A percentile compares a stretch with the other conserved stretches of the same genome.
These are phyloP conservation scores for Drosophila histrio DNA, from an alignment of 2,888 invertebrate species.

Conservation along the genomic window DNA sequence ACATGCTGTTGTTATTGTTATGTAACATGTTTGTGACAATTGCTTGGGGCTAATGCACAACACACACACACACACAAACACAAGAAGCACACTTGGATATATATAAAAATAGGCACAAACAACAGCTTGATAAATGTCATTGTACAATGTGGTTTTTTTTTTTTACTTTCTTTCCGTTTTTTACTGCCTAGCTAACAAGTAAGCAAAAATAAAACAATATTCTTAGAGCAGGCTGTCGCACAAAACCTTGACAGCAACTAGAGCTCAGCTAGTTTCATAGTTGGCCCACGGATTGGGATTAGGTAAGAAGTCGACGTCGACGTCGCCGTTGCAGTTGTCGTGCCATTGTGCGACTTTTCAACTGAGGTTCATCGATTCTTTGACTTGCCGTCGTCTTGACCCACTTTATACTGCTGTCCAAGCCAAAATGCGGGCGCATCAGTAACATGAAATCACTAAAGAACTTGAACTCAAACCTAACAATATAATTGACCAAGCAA, in stretches of 20 bases:
- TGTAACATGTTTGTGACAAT: conserved; percentile 45
- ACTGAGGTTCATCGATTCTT: conserved; percentile 61
- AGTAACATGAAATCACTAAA: not conserved
- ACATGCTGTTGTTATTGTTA: conserved; percentile 55
- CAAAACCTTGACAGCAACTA: conserved; percentile 62
- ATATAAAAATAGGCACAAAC: conserved; percentile 26
- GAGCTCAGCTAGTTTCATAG: conserved; percentile 35
- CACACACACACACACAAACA: conserved; percentile 13
- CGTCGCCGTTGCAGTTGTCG: conserved; percentile 2
- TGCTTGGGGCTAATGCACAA: conserved; percentile 11
- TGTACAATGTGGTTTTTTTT: conserved; percentile 52
- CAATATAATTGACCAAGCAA: conserved; percentile 10
- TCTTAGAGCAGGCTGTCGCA: conserved; percentile 30
- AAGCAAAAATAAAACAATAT: conserved; percentile 30
- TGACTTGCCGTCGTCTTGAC: conserved; percentile 58
- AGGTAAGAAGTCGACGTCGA: conserved; percentile 50
- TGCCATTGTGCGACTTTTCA: conserved; percentile 49
- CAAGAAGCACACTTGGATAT: not conserved
- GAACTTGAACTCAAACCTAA: conserved; percentile 5
- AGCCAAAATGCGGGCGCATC: conserved; percentile 1
- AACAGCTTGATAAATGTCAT: conserved; percentile 42
- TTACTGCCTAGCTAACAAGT: conserved; percentile 2
- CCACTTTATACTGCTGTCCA: conserved; percentile 51
- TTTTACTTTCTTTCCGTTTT: conserved; percentile 9
- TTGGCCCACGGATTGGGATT: conserved; percentile 50